Percentiles rank a stretch among this genome's conserved stretches.
These are phyloP conservation scores for Probosciger aterrimus DNA, from an alignment of 2,113 vertebrate species.

Conservation along the genomic window DNA sequence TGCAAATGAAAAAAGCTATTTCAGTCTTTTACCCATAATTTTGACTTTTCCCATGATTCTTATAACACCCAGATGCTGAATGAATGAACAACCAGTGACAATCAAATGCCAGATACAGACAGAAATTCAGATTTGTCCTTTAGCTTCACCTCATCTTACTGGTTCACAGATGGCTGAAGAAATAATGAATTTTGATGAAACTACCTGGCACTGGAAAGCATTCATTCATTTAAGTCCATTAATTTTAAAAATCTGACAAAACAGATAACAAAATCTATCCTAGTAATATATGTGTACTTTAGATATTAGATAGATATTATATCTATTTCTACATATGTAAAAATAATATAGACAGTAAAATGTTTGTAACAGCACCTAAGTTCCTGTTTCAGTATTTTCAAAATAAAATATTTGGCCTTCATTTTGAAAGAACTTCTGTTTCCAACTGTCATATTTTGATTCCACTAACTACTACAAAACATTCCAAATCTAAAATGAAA, in stretches of 20 bases:
- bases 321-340: not conserved
- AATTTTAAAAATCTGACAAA: not conserved
- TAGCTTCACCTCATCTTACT: not conserved
- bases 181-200: not conserved
- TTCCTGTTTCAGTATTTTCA: not conserved
- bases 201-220: not conserved
- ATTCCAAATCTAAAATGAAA: not conserved
- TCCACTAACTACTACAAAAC: not conserved
- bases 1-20: not conserved
- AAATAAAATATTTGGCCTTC: not conserved
- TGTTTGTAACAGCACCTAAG: not conserved
- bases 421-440: not conserved
- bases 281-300: not conserved
- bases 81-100: not conserved
- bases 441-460: not conserved
- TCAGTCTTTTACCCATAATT: not conserved
- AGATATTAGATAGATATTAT: not conserved
- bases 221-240: not conserved
- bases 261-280: not conserved
- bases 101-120: not conserved
- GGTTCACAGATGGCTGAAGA: not conserved
- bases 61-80: not conserved
- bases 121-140: not conserved
- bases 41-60: not conserved
- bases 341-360: not conserved